These are phyloP conservation scores for Malurus alboscapulatus DNA, from an alignment of 2,113 vertebrate species.

Conservation along the genomic window DNA sequence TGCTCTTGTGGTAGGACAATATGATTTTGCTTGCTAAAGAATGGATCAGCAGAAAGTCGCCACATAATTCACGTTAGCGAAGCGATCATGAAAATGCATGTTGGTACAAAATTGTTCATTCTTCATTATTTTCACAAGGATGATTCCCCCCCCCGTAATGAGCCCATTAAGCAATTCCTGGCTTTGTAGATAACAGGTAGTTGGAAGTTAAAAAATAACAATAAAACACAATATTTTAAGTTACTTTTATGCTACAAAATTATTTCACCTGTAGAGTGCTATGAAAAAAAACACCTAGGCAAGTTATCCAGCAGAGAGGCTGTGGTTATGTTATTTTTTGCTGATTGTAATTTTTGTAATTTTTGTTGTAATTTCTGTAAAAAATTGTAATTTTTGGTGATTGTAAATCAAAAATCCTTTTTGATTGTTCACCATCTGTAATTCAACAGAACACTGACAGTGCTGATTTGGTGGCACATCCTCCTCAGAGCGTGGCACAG, in stretches of 20 bases:
- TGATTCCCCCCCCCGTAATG: accelerated
- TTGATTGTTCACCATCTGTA: neutral
- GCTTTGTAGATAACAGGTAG: neutral
- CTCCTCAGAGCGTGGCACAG: neutral
- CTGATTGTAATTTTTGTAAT: no score
- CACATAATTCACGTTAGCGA: neutral
- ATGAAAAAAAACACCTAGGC: neutral
- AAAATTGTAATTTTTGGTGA: no score
- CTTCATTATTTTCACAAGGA: slow-evolving; percentile 13
- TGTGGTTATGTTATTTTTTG: neutral
- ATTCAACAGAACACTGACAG: neutral
- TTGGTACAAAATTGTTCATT: neutral
- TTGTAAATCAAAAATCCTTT: neutral
- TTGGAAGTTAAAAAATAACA: neutral
- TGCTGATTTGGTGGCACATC: neutral
- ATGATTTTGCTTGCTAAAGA: slow-evolving; percentile 16
- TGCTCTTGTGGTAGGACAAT: slow-evolving; percentile 56
- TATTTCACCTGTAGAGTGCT: neutral
- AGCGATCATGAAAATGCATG: neutral
- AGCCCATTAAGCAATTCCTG: neutral
- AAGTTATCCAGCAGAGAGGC: neutral
- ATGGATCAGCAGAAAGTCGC: neutral
- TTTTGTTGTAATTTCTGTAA: no score
- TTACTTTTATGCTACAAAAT: neutral
- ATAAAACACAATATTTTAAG: neutral